These are phyloP conservation scores for Polydrusus pterygomalis DNA, from an alignment of 2,888 invertebrate species.

Conservation along the genomic window DNA sequence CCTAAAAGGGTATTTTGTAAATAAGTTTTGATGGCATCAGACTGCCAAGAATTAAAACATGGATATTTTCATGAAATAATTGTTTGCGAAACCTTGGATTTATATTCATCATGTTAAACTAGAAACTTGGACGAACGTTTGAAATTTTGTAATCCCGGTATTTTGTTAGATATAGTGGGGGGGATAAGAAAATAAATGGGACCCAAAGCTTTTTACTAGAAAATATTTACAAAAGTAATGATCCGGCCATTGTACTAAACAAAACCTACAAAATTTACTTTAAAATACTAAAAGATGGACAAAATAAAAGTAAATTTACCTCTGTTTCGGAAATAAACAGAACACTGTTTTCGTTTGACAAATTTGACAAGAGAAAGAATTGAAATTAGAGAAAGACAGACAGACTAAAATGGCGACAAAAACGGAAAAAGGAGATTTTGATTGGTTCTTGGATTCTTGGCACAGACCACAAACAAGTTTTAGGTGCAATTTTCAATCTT, in stretches of 20 bases:
- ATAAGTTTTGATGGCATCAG: conserved; percentile 47
- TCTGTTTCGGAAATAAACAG: conserved; percentile 18
- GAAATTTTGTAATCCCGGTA: background rate
- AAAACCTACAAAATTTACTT: background rate
- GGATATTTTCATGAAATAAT: conserved; percentile 39
- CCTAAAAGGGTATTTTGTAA: conserved; percentile 6
- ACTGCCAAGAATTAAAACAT: conserved; percentile 60
- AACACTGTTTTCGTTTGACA: conserved; percentile 32
- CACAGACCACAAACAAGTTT: no score
- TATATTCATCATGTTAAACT: conserved; percentile 52
- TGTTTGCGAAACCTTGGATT: conserved; percentile 59
- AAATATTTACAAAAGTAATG: background rate
- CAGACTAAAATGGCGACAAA: conserved; percentile 6
- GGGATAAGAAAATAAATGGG: background rate
- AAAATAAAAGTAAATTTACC: conserved; percentile 41
- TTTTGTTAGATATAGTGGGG: conserved; percentile 1
- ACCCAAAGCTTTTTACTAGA: background rate
- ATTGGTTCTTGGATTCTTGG: conserved; percentile 26
- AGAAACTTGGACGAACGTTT: background rate
- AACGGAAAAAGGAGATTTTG: conserved; percentile 4
- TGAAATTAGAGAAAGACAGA: background rate
- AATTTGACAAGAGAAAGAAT: conserved; percentile 40
- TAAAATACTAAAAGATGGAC: conserved; percentile 6
- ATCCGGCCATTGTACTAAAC: no score
- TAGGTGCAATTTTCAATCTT: no score